These are phyloP conservation scores for Lymantria monacha DNA, from an alignment of 2,888 invertebrate genomes.

Conservation along the genomic window DNA sequence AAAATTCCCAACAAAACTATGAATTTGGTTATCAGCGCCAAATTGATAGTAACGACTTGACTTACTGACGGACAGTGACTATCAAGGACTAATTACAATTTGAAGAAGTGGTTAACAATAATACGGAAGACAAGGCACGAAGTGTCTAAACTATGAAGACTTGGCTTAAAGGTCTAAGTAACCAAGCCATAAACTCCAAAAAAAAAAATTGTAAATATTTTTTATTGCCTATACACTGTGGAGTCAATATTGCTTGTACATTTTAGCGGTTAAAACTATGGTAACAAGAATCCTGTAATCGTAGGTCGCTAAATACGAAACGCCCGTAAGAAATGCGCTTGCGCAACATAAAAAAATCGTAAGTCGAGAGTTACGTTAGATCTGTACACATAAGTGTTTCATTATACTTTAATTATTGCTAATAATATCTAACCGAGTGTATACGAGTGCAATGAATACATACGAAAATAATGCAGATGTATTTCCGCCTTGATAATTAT, in stretches of 20 bases:
- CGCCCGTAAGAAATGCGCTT: slow-evolving; percentile 28
- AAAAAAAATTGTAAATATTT: too few relatives aligned
- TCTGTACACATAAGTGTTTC: slow-evolving; percentile 1
- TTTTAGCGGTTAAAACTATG: slow-evolving; percentile 25
- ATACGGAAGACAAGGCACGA: too few relatives aligned
- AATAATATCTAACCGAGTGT: not conserved
- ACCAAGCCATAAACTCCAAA: too few relatives aligned
- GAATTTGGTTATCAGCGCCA: too few relatives aligned
- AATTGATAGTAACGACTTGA: too few relatives aligned
- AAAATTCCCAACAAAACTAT: too few relatives aligned
- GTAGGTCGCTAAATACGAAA: slow-evolving; percentile 37
- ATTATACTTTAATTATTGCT: slow-evolving; percentile 11
- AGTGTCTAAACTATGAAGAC: too few relatives aligned
- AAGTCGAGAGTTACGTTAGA: slow-evolving; percentile 1
- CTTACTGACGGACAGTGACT: too few relatives aligned
- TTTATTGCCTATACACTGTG: not conserved
- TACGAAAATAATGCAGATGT: not conserved
- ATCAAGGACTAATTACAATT: too few relatives aligned
- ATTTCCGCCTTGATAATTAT: not conserved
- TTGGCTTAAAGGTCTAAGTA: too few relatives aligned
- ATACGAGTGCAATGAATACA: not conserved
- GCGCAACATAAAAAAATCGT: slow-evolving; percentile 27
- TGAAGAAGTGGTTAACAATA: too few relatives aligned
- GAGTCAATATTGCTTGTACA: slow-evolving; percentile 34
- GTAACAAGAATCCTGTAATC: slow-evolving; percentile 25